A percentile compares a stretch with the other conserved stretches of the same genome.
These are phyloP conservation scores for Marasmarcha lunaedactyla DNA, from an alignment of 2,888 invertebrate species.

Conservation along the genomic window DNA sequence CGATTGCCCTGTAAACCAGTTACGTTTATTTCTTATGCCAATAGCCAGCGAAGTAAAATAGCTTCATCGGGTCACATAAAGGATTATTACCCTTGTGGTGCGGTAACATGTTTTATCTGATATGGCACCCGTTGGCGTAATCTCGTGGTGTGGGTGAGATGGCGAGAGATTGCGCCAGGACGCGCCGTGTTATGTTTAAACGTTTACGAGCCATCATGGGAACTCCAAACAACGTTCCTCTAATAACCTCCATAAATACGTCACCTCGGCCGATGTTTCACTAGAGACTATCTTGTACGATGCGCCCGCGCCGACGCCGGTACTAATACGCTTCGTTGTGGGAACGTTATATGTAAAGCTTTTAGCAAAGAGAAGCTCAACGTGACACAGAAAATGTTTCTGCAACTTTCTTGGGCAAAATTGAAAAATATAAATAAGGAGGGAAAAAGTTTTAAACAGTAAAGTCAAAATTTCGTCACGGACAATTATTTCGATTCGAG, in stretches of 20 bases:
- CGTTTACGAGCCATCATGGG: constrained; percentile 31
- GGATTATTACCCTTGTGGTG: constrained; percentile 31
- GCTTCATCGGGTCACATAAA: constrained; percentile 38
- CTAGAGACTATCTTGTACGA: too few species aligned
- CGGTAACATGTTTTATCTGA: constrained; percentile 31
- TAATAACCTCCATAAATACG: constrained; percentile 37
- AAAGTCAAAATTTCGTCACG: constrained; percentile 16
- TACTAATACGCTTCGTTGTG: too few species aligned
- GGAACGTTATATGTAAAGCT: too few species aligned
- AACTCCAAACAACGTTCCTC: constrained; percentile 37
- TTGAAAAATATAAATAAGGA: too few species aligned
- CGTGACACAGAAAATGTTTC: too few species aligned
- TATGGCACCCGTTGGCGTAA: constrained; percentile 25
- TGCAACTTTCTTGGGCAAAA: too few species aligned
- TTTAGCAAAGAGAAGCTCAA: too few species aligned
- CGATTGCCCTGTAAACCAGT: background rate
- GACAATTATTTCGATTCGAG: constrained; percentile 38
- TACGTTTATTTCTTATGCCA: constrained; percentile 12
- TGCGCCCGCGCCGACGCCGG: too few species aligned
- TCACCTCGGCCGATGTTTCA: constrained; percentile 23
- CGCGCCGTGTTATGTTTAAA: constrained; percentile 20
- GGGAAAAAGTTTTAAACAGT: too few species aligned
- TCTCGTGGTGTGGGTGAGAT: constrained; percentile 29
- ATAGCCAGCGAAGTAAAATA: constrained; percentile 30
- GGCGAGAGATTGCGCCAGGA: constrained; percentile 25